These are phyloP conservation scores for Apodemus agrarius DNA, from an alignment of 2,797 vertebrate genomes.

Conservation along the genomic window DNA sequence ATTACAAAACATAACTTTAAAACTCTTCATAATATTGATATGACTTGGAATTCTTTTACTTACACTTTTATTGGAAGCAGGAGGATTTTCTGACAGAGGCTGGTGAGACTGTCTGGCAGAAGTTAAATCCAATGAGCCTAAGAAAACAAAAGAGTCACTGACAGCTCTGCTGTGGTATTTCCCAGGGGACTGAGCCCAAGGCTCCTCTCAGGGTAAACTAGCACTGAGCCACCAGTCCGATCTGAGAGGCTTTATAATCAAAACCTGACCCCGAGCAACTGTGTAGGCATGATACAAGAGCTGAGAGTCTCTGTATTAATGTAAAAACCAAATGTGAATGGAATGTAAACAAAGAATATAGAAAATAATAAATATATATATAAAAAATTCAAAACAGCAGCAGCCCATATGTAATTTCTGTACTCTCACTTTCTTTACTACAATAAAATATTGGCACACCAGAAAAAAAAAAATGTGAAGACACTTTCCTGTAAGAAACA, in stretches of 20 bases:
- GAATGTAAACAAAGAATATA: too few relatives aligned
- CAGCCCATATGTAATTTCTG: background rate
- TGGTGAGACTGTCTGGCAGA: conserved; percentile 42
- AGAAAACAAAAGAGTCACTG: conserved; percentile 62
- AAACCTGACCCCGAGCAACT: conserved; percentile 20
- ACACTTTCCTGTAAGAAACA: conserved; percentile 10
- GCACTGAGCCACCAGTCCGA: background rate
- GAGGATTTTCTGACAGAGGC: conserved; percentile 40
- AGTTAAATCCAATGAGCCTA: conserved; percentile 71
- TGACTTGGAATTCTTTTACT: conserved; percentile 72
- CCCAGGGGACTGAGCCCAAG: background rate
- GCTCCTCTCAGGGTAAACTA: background rate
- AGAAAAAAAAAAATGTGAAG: too few relatives aligned
- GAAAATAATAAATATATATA: too few relatives aligned
- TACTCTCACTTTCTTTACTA: background rate
- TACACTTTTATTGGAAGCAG: conserved; percentile 79
- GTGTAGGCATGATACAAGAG: conserved; percentile 37
- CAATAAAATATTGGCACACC: background rate
- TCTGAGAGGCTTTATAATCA: conserved; percentile 59
- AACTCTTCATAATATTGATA: background rate
- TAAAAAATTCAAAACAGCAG: background rate
- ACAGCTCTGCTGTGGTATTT: background rate
- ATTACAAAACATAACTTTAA: conserved; percentile 44
- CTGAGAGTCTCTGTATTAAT: conserved; percentile 12
- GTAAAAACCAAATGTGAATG: too few relatives aligned